Evolutionary conservation across 2,113 vertebrate species (phyloP).

Genomic region (Anolis carolinensis): DNA sequence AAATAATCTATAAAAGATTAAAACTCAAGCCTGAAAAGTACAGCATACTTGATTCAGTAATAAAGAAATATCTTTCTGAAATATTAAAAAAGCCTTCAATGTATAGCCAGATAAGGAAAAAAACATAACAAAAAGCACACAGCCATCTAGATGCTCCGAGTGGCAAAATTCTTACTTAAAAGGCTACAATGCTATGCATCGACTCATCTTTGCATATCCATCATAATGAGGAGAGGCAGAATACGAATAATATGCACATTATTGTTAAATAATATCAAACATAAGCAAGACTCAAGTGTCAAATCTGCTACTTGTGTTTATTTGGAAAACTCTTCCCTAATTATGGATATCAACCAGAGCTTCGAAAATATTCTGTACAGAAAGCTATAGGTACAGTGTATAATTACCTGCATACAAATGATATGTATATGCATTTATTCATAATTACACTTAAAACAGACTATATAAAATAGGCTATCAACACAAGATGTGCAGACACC

Average conservation of each 20-base stretch:
- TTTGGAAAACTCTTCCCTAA: not conserved
- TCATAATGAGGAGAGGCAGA: not conserved
- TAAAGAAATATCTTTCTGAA: not conserved
- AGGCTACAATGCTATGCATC: not conserved
- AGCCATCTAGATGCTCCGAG: not conserved
- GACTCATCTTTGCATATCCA: not conserved
- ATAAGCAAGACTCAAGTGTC: not conserved
- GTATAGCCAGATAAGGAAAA: too few relatives aligned
- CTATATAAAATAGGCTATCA: slow-evolving; percentile 22
- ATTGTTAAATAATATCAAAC: not conserved
- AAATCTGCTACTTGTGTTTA: not conserved
- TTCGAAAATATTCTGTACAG: slow-evolving; percentile 15
- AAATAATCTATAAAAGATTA: not conserved
- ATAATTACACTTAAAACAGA: slow-evolving; percentile 25
- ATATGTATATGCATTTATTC: slow-evolving; percentile 34
- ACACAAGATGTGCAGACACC: slow-evolving; percentile 12
- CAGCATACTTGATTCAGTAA: not conserved
- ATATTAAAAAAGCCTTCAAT: not conserved
- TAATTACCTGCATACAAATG: slow-evolving; percentile 25
- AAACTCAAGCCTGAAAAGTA: not conserved
- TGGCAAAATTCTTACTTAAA: not conserved
- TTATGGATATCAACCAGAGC: not conserved
- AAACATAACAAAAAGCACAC: not conserved
- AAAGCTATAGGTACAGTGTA: slow-evolving; percentile 28
- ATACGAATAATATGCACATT: not conserved